These are phyloP conservation scores for Lycia hirtaria DNA, from an alignment of 2,888 invertebrate species.

Conservation along the genomic window DNA sequence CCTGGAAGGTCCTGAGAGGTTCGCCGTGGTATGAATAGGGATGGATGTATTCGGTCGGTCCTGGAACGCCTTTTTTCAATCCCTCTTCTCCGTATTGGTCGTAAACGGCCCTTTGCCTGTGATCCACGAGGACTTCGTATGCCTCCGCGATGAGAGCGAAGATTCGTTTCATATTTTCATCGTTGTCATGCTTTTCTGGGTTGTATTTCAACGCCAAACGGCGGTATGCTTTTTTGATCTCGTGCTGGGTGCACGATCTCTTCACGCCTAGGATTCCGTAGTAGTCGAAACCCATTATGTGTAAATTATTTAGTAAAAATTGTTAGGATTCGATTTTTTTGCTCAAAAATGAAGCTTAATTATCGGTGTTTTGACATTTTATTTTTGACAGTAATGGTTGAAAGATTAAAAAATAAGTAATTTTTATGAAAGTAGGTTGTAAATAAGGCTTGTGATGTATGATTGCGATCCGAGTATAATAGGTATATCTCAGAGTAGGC, in stretches of 20 bases:
- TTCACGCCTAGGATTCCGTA: slow-evolving; percentile 90
- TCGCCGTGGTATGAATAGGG: slow-evolving; percentile 94
- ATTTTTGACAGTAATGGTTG: background rate
- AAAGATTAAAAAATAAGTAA: no score
- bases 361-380: background rate
- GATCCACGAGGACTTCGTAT: slow-evolving; percentile 90
- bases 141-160: slow-evolving; percentile 90
- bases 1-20: slow-evolving; percentile 89
- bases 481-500: no score
- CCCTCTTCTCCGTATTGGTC: slow-evolving; percentile 96
- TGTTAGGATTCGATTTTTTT: background rate
- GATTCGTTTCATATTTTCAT: slow-evolving; percentile 78
- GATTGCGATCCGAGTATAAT: no score
- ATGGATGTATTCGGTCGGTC: slow-evolving; percentile 87
- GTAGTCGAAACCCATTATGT: slow-evolving; percentile 89
- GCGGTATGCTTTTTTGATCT: slow-evolving; percentile 90
- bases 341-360: background rate
- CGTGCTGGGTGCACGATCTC: slow-evolving; percentile 86
- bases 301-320: slow-evolving; percentile 10
- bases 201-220: slow-evolving; percentile 85
- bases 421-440: no score
- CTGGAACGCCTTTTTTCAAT: slow-evolving; percentile 91
- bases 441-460: no score
- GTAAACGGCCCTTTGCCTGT: slow-evolving; percentile 90
- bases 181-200: slow-evolving; percentile 82